phyloP scores from a whole-genome alignment of 2,113 vertebrate species.

The Platysternon megacephalum region DNA sequence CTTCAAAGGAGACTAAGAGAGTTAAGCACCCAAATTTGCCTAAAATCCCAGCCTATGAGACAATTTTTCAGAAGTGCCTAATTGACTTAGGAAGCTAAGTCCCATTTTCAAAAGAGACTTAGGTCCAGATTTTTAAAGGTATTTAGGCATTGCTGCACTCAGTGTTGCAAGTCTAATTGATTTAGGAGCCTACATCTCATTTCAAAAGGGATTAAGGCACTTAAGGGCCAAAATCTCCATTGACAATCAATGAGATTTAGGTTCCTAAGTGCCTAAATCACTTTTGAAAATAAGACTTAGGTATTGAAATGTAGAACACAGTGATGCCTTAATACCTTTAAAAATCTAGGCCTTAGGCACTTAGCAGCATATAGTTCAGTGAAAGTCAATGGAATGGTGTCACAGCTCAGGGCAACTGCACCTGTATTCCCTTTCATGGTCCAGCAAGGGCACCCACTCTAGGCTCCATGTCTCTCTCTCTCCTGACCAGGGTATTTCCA shows the following conservation, averaged over 20 bases:
- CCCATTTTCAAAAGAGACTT: background rate
- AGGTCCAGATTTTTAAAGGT: background rate
- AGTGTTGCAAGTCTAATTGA: background rate
- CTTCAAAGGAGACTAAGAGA: background rate
- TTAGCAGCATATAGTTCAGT: background rate
- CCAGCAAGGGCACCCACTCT: background rate
- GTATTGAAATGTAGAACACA: background rate
- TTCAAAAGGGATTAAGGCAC: background rate
- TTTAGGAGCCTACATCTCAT: background rate
- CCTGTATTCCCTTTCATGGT: background rate
- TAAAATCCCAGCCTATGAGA: background rate
- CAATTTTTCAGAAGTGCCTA: background rate
- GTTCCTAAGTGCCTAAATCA: background rate
- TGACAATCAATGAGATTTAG: background rate
- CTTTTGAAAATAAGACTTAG: background rate
- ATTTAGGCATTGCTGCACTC: background rate
- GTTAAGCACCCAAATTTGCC: background rate
- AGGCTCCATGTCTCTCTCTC: background rate
- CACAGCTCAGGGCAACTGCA: background rate
- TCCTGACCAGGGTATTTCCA: background rate
- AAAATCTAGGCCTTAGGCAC: background rate
- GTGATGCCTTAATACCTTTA: background rate
- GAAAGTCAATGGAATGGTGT: background rate
- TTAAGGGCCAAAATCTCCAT: too few species aligned
- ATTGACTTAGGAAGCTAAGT: fast-evolving